Evolutionary conservation across 2,888 invertebrate genomes (phyloP).

Genomic region (Chrysopilus asiliformis): DNA sequence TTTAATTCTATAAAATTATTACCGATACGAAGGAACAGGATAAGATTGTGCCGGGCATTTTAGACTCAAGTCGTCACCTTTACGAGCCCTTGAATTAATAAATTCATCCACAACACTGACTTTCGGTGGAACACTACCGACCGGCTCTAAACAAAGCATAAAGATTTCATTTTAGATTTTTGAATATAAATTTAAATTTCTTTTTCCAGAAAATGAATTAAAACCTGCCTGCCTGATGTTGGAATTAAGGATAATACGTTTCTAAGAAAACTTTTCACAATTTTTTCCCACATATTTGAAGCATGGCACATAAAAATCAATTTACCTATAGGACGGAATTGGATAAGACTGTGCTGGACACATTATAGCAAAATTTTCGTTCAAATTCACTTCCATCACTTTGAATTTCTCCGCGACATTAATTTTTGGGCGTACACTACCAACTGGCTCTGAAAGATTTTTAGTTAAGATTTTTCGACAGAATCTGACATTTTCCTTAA

Average conservation of each 20-base stretch:
- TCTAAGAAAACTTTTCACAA: too few relatives aligned
- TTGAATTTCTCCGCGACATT: slow-evolving; percentile 37
- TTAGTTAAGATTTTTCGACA: too few relatives aligned
- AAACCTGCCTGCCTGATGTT: too few relatives aligned
- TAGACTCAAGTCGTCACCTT: slow-evolving; percentile 44
- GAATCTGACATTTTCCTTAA: too few relatives aligned
- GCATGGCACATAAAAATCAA: too few relatives aligned
- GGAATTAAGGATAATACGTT: too few relatives aligned
- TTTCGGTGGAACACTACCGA: slow-evolving; percentile 44
- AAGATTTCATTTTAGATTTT: too few relatives aligned
- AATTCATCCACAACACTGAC: slow-evolving; percentile 53
- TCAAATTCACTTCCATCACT: slow-evolving; percentile 14
- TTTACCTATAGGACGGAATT: slow-evolving; percentile 58
- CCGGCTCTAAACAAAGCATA: too few relatives aligned
- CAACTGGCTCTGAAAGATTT: slow-evolving; percentile 40
- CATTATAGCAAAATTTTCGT: slow-evolving; percentile 44
- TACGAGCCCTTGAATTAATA: slow-evolving; percentile 40
- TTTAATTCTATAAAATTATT: too few relatives aligned
- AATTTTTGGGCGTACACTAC: slow-evolving; percentile 47
- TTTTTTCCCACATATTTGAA: too few relatives aligned
- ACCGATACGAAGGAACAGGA: slow-evolving; percentile 59
- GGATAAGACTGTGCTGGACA: slow-evolving; percentile 67
- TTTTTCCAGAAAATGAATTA: too few relatives aligned
- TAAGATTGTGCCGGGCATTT: slow-evolving; percentile 64
- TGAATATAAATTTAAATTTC: too few relatives aligned